Evolutionary conservation across 1,140 invertebrate species (phyloP).

Genomic region (Subanguina moxae): DNA sequence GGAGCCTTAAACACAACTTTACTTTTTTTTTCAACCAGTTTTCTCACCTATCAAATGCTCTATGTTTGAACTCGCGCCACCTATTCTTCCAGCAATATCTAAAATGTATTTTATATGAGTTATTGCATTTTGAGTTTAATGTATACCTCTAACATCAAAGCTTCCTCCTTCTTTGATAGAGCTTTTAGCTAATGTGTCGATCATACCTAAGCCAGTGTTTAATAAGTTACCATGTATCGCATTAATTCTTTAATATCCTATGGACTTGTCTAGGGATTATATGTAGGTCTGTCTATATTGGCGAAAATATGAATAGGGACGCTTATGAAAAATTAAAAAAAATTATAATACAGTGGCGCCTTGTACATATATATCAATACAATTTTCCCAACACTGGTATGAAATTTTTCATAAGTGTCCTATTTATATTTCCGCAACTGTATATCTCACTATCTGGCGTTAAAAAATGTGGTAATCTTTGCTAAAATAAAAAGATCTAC

Average conservation of each 20-base stretch:
- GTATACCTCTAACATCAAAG: background rate
- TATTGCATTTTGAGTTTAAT: background rate
- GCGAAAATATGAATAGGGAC: background rate
- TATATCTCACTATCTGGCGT: no score
- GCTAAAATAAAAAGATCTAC: no score
- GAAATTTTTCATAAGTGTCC: no score
- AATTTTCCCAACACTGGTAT: no score
- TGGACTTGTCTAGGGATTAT: background rate
- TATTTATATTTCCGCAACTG: no score
- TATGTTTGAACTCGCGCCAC: background rate
- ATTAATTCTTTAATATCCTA: background rate
- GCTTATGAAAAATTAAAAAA: background rate
- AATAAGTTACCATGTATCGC: background rate
- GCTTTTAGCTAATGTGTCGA: background rate
- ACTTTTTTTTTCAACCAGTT: background rate
- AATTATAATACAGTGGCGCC: background rate
- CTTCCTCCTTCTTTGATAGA: background rate
- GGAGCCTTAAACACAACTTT: conserved; percentile 8
- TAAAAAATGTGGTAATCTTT: no score
- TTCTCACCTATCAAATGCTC: background rate
- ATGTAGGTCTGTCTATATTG: background rate
- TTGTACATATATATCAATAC: no score
- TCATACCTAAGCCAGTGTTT: background rate
- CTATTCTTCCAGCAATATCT: conserved; percentile 26
- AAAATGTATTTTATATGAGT: background rate